These are phyloP conservation scores for Phylloscopus collybita DNA, from an alignment of 2,797 vertebrate species.

Conservation along the genomic window DNA sequence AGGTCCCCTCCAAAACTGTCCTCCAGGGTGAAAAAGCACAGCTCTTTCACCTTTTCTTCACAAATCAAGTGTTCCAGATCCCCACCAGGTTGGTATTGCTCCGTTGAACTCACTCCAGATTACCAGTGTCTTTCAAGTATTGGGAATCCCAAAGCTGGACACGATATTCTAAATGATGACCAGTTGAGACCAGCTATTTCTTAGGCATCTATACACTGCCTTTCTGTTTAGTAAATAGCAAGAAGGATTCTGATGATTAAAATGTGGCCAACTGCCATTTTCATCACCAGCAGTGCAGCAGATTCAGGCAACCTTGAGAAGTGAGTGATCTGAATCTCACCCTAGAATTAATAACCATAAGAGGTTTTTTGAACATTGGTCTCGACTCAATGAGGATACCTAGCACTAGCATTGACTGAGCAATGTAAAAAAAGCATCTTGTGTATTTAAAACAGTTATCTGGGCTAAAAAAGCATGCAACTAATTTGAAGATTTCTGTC, in stretches of 20 bases:
- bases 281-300: not conserved
- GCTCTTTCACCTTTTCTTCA: not conserved
- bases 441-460: not conserved
- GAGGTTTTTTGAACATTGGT: not conserved
- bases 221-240: not conserved
- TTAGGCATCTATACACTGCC: not conserved
- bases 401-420: not conserved
- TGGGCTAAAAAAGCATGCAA: not conserved
- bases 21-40: not conserved
- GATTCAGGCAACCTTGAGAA: not conserved
- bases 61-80: not conserved
- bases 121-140: not conserved
- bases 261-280: not conserved
- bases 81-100: not conserved
- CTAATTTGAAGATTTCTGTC: not conserved
- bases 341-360: not conserved
- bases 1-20: not conserved
- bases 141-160: not conserved
- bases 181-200: not conserved
- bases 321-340: not conserved
- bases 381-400: not conserved
- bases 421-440: not conserved
- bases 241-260: not conserved
- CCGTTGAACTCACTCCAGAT: not conserved
- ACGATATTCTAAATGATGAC: not conserved